Evolutionary conservation across 1,140 invertebrate genomes (phyloP), one percentile per base, ranked within the genome.

Genomic region (Drosophila teissieri): DNA sequence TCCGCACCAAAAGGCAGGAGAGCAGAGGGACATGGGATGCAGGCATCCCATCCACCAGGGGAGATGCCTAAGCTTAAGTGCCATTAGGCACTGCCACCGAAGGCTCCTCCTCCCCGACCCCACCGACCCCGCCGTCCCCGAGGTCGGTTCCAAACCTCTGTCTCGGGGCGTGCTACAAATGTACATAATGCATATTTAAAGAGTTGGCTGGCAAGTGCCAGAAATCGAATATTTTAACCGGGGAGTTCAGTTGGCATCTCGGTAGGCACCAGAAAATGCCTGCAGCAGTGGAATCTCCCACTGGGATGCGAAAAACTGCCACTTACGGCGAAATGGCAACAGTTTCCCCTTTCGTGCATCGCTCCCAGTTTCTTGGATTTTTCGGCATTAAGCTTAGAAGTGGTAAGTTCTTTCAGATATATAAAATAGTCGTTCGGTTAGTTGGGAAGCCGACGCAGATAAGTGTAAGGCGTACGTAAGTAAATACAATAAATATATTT

Each of bases 181-280:
- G 82, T 65, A 70, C 82, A 88, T 86, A 86, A 86, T 86, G 82
- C 82, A 86, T 86, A 88, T 88, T 86, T 86, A 86, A 86, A 86
- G 82, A 88, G 83, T 76, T 86, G 75, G 49, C 79, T 83, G 82
- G 82, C 70, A 86, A 86, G 82, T 88, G 83, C 82, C 79, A 86
- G 86, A 86, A 86, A 86, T 86, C 82, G 83, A 86, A 86, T 86
- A 86, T 88, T 88, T 86, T 86, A 88, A 73, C 80, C 79, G 37
- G 70, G 52, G 48, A 70, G 44, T 15, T 70, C 53, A 68, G 56
- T 56, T n/a, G 55, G 68, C 10, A 34, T 78, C 56, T 56, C 56
- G 17, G 78, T 56, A 65, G 73, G 57, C 52, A 75, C 52, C 39
- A 49, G 62, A 44, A 69, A 67, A 67, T 54, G 63, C 55, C 42